Evolutionary conservation across 2,888 invertebrate species (phyloP).

Genomic region (Pammene aurita): DNA sequence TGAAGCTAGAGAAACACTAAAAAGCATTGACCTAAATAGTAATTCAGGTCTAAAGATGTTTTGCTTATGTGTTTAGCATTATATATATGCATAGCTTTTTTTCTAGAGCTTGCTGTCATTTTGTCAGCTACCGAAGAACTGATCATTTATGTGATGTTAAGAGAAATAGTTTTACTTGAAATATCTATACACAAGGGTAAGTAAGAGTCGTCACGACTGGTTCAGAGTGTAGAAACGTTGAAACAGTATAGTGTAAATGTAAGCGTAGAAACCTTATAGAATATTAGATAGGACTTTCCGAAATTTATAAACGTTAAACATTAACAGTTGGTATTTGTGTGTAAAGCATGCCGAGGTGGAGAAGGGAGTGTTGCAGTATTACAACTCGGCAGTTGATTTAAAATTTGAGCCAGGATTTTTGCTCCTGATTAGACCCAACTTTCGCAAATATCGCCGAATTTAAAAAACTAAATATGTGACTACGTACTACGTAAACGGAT

Average conservation of each 20-base stretch:
- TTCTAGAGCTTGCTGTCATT: slow-evolving; percentile 8
- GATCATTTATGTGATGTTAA: slow-evolving; percentile 41
- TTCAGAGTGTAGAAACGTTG: slow-evolving; percentile 55
- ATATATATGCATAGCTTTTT: slow-evolving; percentile 8
- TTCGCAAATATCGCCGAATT: background rate
- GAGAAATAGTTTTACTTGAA: slow-evolving; percentile 38
- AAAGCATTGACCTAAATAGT: slow-evolving; percentile 5
- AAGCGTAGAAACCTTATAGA: slow-evolving; percentile 64
- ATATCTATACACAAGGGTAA: slow-evolving; percentile 28
- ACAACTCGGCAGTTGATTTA: slow-evolving; percentile 44
- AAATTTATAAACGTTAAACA: slow-evolving; percentile 81
- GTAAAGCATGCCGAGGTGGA: slow-evolving; percentile 34
- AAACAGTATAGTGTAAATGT: slow-evolving; percentile 52
- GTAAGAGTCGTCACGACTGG: slow-evolving; percentile 55
- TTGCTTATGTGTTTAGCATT: background rate
- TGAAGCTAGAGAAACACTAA: background rate
- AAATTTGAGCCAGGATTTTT: slow-evolving; percentile 2
- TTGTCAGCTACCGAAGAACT: slow-evolving; percentile 36
- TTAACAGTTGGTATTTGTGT: slow-evolving; percentile 62
- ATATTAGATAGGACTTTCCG: slow-evolving; percentile 79
- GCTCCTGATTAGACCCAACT: slow-evolving; percentile 7
- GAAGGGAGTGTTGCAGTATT: slow-evolving; percentile 68
- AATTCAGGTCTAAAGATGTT: background rate
- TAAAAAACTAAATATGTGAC: background rate
- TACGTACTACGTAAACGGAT: background rate